phyloP scores from a whole-genome alignment of 1,140 invertebrate genomes.

The Planococcus citri region DNA sequence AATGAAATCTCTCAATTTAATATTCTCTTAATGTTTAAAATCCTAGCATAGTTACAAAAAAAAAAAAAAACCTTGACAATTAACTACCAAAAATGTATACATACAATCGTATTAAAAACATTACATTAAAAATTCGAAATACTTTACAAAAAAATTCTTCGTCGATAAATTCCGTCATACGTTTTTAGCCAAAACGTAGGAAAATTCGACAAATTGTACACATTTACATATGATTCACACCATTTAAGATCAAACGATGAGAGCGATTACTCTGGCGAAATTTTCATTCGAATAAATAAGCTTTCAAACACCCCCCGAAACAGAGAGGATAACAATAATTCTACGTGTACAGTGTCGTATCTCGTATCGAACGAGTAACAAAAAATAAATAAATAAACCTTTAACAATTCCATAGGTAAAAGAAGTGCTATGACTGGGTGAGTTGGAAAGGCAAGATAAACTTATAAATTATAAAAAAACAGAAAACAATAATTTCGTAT shows the following conservation, averaged over 20 bases:
- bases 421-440: neutral
- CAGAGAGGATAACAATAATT: no score
- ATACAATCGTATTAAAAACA: conserved; percentile 1
- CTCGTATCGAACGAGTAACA: no score
- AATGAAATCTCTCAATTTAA: neutral
- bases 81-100: conserved; percentile 7
- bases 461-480: neutral
- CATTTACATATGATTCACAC: neutral
- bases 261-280: neutral
- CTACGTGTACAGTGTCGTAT: no score
- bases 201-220: neutral
- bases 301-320: neutral
- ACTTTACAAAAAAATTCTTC: neutral
- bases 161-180: neutral
- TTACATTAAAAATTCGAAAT: neutral
- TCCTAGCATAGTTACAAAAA: neutral
- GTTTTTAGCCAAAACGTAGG: neutral
- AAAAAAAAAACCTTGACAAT: neutral
- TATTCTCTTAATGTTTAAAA: neutral
- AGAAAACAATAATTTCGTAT: neutral
- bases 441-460: neutral
- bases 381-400: neutral
- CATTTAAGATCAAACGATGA: neutral
- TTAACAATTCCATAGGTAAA: neutral
- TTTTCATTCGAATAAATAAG: neutral